Percentiles rank a stretch among this genome's conserved stretches.
phyloP scores from a whole-genome alignment of 1,140 invertebrate species.

The Drosophila trapezifrons region DNA sequence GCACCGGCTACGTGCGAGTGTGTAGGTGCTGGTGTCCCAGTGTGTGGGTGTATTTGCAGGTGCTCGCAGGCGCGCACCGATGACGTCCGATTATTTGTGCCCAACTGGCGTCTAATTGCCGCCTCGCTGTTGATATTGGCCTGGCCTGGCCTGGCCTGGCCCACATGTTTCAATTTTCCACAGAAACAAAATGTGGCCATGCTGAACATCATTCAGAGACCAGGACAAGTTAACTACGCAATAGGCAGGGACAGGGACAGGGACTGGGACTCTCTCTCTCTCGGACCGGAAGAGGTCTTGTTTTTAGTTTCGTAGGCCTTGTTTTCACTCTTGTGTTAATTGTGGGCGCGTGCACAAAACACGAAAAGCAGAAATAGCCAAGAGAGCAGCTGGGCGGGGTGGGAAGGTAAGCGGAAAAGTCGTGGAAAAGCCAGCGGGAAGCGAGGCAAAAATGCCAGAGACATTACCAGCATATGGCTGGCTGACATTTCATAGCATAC shows the following conservation, averaged over 20 bases:
- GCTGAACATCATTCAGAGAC: conserved; percentile 25
- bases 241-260: conserved; percentile 33
- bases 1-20: conserved; percentile 42
- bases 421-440: conserved; percentile 3
- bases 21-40: conserved; percentile 19
- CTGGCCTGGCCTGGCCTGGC: neutral
- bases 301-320: conserved; percentile 16
- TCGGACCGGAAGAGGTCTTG: neutral
- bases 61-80: conserved; percentile 57
- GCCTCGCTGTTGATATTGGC: conserved; percentile 57
- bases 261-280: conserved; percentile 12
- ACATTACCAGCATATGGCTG: conserved; percentile 63
- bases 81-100: conserved; percentile 52
- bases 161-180: conserved; percentile 52
- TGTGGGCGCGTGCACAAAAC: conserved; percentile 23
- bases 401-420: neutral
- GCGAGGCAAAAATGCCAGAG: conserved; percentile 7
- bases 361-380: conserved; percentile 25
- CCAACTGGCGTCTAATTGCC: conserved; percentile 54
- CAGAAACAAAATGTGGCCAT: neutral
- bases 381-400: conserved; percentile 3
- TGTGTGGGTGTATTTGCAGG: conserved; percentile 44
- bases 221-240: conserved; percentile 54
- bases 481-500: conserved; percentile 61
- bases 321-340: conserved; percentile 18